These are phyloP conservation scores for Capreolus pygargus DNA, from an alignment of 2,113 vertebrate genomes.

Conservation along the genomic window DNA sequence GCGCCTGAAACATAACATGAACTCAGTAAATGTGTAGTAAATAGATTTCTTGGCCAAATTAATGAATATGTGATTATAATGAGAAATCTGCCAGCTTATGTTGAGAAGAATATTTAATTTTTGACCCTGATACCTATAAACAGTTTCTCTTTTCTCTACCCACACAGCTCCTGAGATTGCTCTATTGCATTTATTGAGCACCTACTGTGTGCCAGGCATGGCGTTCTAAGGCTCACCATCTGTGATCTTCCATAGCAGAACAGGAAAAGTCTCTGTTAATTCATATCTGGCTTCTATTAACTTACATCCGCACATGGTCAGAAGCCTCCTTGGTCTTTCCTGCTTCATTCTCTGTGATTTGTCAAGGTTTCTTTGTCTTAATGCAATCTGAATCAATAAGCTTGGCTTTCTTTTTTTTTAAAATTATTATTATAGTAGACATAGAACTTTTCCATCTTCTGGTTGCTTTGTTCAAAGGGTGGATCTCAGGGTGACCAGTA, in stretches of 20 bases:
- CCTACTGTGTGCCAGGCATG: not conserved
- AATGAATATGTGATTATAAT: not conserved
- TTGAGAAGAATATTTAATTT: constrained; percentile 1
- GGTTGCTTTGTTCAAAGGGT: not conserved
- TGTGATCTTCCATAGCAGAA: not conserved
- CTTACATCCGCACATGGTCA: not conserved
- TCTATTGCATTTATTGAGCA: not conserved
- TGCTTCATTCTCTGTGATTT: not conserved
- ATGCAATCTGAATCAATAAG: not conserved
- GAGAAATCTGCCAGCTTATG: not conserved
- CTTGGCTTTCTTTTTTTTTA: not conserved
- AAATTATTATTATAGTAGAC: not conserved
- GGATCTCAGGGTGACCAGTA: not conserved
- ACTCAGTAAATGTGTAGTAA: not conserved
- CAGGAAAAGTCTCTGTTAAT: not conserved
- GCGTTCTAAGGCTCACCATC: fast-evolving
- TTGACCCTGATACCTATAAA: not conserved
- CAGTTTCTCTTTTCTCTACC: not conserved
- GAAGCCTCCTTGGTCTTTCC: not conserved
- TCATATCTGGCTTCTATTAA: not conserved
- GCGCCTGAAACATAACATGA: not conserved
- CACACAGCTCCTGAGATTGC: too few relatives aligned
- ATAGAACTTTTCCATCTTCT: not conserved
- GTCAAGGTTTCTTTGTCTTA: not conserved
- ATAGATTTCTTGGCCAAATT: not conserved